Base-by-base conservation (phyloP, 64 coral and sea anemone genomes). In the Astreopora myriophthalma region DNA sequence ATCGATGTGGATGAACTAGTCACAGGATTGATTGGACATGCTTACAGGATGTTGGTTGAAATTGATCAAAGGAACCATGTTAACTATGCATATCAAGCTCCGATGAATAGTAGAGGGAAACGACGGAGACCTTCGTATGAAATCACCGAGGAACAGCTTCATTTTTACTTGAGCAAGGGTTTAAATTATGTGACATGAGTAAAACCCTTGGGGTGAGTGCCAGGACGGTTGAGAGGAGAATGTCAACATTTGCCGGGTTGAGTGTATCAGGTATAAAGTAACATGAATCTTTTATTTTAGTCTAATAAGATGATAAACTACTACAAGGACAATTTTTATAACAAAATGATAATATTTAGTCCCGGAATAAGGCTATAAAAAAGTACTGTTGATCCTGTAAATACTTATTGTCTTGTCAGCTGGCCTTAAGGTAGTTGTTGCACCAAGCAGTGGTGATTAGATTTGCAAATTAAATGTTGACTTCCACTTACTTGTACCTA, bases 1-100 rank as follows among this genome's bases (percentile, higher is more conserved):
- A 79, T 92, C 75, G 70, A 63, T 58, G 36, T 92, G 1, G 89
- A 92, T 35, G 52, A 92, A 22, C 22, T 44, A 12, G 79, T 92
- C 7, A 58, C 76, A 48, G 88, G 72, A 31, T 55, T 58, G 69
- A 23, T 92, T 62, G 76, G 63, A 42, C 44, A 35, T 81, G 66
- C 89, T 2, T 84, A 27, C 30, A 81, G 69, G 37, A 85, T 42
- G 25, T 48, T 85, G 69, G 66, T 74, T 28, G 79, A 92, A 13
- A 84, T 75, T 0, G 79, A 92, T 30, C 42, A 72, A 65, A 13
- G 34, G 0, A 85, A 92, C 55, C 63, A 42, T 12, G 26, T 34
- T 16, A 9, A 33, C 0, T 82, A 36, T 72, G 69, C 19, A 27
- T 84, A 91, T 35, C 66, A 71, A 84, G 89, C 48, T 8, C 34